These are phyloP conservation scores for Peromyscus eremicus DNA, from an alignment of 2,797 vertebrate genomes.

Conservation along the genomic window DNA sequence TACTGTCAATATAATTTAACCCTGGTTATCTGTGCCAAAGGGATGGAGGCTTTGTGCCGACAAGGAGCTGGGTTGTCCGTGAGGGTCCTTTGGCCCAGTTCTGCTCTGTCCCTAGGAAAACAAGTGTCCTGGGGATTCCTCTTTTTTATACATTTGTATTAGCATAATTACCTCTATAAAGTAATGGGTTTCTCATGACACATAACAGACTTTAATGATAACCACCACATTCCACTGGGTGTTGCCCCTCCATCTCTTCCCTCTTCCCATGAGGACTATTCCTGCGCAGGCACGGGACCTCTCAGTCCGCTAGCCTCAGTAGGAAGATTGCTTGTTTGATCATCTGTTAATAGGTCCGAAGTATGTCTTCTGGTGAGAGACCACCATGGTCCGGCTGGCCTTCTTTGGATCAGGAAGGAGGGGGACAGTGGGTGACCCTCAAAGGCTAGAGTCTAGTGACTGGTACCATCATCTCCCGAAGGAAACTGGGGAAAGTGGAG, in stretches of 20 bases:
- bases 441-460: neutral
- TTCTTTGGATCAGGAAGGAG: neutral
- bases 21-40: neutral
- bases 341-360: neutral
- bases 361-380: neutral
- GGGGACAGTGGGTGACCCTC: neutral
- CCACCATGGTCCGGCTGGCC: neutral
- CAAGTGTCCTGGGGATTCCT: neutral
- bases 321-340: neutral
- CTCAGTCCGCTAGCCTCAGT: neutral
- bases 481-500: neutral
- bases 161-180: neutral
- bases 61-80: neutral
- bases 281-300: neutral
- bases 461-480: neutral
- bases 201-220: neutral
- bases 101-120: neutral
- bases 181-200: neutral
- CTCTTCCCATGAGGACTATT: neutral
- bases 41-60: neutral
- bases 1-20: conserved; percentile 27
- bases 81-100: neutral
- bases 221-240: neutral
- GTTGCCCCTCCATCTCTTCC: neutral
- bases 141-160: neutral